Conservation (phyloP, 2,888 invertebrate genomes). For the Neria commutata region DNA sequence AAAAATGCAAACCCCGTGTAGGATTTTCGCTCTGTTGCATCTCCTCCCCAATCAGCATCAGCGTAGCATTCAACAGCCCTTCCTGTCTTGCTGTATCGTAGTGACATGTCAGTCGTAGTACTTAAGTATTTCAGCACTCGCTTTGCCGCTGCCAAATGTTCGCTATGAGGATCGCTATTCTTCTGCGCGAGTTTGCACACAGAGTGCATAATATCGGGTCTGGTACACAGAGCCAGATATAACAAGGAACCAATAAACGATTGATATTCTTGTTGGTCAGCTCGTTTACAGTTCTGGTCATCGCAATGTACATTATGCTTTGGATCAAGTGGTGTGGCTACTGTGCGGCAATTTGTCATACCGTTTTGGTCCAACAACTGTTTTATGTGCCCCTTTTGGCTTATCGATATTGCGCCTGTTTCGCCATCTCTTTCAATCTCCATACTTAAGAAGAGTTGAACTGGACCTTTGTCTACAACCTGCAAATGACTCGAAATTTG, state of each 20-base stretch:
- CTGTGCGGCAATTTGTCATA: not conserved
- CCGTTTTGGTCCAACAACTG: not conserved
- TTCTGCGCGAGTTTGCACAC: conserved; percentile 22
- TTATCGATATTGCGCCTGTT: not conserved
- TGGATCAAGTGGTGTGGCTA: not conserved
- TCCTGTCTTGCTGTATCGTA: conserved; percentile 11
- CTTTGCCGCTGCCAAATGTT: conserved; percentile 27
- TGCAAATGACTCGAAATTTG: not conserved
- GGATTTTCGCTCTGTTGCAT: conserved; percentile 22
- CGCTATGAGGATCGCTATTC: conserved; percentile 24
- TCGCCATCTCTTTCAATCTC: not conserved
- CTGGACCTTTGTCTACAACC: not conserved
- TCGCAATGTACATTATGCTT: conserved; percentile 7
- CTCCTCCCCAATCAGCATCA: conserved; percentile 34
- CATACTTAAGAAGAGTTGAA: not conserved
- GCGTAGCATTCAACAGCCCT: conserved; percentile 14
- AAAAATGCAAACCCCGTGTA: conserved; percentile 26
- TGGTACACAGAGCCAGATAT: conserved; percentile 23
- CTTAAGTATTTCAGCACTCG: conserved; percentile 26
- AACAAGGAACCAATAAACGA: conserved; percentile 26
- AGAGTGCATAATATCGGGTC: conserved; percentile 28
- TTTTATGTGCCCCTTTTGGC: not conserved
- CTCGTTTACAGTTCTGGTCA: conserved; percentile 7
- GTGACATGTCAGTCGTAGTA: conserved; percentile 11
- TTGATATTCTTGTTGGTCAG: conserved; percentile 22